A percentile compares a stretch with the other conserved stretches of the same genome.
Conservation (phyloP, 1,140 invertebrate genomes). For the Apis dorsata region DNA sequence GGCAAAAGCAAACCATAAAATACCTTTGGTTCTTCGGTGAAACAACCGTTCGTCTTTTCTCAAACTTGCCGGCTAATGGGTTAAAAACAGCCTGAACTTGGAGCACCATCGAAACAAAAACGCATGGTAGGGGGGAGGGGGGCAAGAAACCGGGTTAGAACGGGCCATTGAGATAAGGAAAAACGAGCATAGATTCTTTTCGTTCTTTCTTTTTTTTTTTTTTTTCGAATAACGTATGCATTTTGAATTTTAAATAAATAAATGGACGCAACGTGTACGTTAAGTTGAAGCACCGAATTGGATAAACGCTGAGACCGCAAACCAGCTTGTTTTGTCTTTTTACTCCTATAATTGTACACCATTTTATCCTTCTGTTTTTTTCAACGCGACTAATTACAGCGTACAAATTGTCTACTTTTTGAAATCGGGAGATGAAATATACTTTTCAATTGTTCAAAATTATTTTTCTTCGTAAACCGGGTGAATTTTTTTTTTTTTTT, state of each 20-base stretch:
- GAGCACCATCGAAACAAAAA: not conserved
- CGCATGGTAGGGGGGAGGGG: not conserved
- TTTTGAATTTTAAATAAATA: slow-evolving; percentile 7
- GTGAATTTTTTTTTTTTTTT: too few species aligned
- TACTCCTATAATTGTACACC: not conserved
- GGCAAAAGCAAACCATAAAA: not conserved
- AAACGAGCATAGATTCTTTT: not conserved
- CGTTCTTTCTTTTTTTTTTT: too few species aligned
- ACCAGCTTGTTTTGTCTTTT: too few species aligned
- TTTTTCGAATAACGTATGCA: not conserved
- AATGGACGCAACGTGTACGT: not conserved
- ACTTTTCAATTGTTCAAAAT: too few species aligned
- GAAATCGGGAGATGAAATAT: too few species aligned
- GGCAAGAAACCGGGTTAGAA: not conserved
- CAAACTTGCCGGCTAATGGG: slow-evolving; percentile 1
- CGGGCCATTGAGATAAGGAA: not conserved
- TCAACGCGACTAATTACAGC: too few species aligned
- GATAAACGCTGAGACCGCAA: not conserved
- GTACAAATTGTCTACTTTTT: too few species aligned
- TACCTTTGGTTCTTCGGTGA: not conserved
- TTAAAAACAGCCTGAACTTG: slow-evolving; percentile 5
- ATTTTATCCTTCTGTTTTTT: not conserved
- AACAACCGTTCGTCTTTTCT: not conserved
- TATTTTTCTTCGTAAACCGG: too few species aligned
- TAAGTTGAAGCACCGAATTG: not conserved